phyloP scores from a whole-genome alignment of 2,113 vertebrate species.

The Lampris incognitus region DNA sequence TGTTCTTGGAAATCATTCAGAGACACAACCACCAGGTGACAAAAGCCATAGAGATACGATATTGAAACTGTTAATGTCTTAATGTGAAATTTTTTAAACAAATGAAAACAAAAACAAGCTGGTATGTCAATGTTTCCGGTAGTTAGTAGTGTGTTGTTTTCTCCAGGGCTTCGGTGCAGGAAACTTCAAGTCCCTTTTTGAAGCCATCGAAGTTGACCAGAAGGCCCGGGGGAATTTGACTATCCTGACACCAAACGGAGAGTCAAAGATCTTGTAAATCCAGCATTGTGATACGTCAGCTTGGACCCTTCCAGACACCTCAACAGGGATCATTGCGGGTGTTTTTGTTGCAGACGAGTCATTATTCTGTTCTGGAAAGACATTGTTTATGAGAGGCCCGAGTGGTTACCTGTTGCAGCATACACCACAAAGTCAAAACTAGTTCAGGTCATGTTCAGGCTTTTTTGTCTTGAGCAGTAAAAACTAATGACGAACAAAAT shows the following conservation, averaged over 20 bases:
- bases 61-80: background rate
- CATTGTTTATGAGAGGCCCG: background rate
- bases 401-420: background rate
- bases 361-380: conserved; percentile 3
- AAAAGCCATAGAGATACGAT: background rate
- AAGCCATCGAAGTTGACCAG: conserved; percentile 94
- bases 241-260: conserved; percentile 81
- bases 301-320: background rate
- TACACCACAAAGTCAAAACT: background rate
- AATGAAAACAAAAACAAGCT: background rate
- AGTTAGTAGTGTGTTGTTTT: background rate
- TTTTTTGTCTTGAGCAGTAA: background rate
- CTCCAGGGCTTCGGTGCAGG: conserved; percentile 93
- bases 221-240: conserved; percentile 92
- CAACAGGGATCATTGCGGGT: background rate
- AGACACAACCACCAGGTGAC: conserved; percentile 95
- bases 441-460: too few relatives aligned
- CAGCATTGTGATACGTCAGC: background rate
- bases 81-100: background rate
- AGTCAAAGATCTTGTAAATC: conserved; percentile 69
- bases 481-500: background rate
- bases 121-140: background rate
- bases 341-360: too few relatives aligned
- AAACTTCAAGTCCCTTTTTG: conserved; percentile 97
- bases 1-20: conserved; percentile 97